Conservation (phyloP, 2,888 invertebrate species). For the Eurytoma adleriae region DNA sequence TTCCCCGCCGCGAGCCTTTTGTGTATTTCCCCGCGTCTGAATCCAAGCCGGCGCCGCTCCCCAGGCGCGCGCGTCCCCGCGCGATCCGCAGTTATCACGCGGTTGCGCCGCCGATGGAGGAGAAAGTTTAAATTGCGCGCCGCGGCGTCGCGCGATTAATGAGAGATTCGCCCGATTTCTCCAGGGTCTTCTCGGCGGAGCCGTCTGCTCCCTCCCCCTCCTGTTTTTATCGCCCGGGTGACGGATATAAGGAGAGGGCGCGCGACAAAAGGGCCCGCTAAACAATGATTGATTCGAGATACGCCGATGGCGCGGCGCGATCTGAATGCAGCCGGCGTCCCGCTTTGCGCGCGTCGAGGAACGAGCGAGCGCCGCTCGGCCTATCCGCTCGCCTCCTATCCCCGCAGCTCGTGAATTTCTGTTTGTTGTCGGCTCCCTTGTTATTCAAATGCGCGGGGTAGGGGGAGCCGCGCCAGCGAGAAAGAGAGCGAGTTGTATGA, state of each 20-base stretch:
- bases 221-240: background rate
- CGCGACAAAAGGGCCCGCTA: background rate
- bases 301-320: background rate
- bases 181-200: background rate
- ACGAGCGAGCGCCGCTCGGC: slow-evolving; percentile 4
- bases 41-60: background rate
- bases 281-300: slow-evolving; percentile 38
- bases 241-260: background rate
- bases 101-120: slow-evolving; percentile 2
- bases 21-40: background rate
- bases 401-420: slow-evolving; percentile 59
- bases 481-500: slow-evolving; percentile 23
- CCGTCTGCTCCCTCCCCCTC: background rate
- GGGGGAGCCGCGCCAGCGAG: slow-evolving; percentile 24
- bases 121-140: slow-evolving; percentile 48
- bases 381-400: background rate
- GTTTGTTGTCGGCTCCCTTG: slow-evolving; percentile 62
- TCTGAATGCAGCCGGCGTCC: slow-evolving; percentile 6
- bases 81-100: slow-evolving; percentile 39
- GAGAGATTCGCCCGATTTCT: slow-evolving; percentile 36
- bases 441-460: slow-evolving; percentile 62
- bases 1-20: background rate
- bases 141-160: slow-evolving; percentile 37
- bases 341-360: slow-evolving; percentile 20
- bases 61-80: slow-evolving; percentile 10